Evolutionary conservation across 1,140 invertebrate species (phyloP).

Genomic region (Aphaenogaster floridana): DNA sequence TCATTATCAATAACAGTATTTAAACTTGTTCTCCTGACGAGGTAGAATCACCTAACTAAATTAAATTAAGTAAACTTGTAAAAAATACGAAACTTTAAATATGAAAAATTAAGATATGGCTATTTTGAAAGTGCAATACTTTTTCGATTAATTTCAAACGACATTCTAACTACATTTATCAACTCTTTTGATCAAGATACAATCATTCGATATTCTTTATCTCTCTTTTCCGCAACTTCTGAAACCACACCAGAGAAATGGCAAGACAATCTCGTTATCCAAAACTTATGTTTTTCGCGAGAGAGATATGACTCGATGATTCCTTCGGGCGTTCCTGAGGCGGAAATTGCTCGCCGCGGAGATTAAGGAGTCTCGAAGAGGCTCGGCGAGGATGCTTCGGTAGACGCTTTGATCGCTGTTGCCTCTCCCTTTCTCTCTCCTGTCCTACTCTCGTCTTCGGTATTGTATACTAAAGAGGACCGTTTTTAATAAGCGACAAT

Average conservation of each 20-base stretch:
- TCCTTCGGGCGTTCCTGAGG: conserved; percentile 36
- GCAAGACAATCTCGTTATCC: conserved; percentile 19
- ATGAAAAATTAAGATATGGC: background rate
- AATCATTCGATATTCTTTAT: background rate
- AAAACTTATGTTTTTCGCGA: conserved; percentile 48
- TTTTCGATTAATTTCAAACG: background rate
- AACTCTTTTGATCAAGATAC: background rate
- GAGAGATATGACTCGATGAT: conserved; percentile 35
- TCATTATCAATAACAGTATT: background rate
- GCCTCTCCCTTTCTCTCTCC: background rate
- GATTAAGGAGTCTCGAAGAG: conserved; percentile 44
- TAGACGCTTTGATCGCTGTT: conserved; percentile 47
- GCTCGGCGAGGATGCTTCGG: conserved; percentile 22
- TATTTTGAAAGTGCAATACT: background rate
- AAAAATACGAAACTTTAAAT: background rate
- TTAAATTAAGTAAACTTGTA: background rate
- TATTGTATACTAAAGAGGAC: conserved; percentile 68
- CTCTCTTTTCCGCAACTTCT: background rate
- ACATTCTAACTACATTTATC: background rate
- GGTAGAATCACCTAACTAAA: background rate
- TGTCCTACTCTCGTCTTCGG: background rate
- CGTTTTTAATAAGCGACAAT: conserved; percentile 86
- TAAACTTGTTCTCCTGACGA: background rate
- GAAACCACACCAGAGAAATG: background rate
- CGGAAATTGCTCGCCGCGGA: conserved; percentile 60